These are phyloP conservation scores for Cheilosia variabilis DNA, from an alignment of 2,888 invertebrate species.

Conservation along the genomic window DNA sequence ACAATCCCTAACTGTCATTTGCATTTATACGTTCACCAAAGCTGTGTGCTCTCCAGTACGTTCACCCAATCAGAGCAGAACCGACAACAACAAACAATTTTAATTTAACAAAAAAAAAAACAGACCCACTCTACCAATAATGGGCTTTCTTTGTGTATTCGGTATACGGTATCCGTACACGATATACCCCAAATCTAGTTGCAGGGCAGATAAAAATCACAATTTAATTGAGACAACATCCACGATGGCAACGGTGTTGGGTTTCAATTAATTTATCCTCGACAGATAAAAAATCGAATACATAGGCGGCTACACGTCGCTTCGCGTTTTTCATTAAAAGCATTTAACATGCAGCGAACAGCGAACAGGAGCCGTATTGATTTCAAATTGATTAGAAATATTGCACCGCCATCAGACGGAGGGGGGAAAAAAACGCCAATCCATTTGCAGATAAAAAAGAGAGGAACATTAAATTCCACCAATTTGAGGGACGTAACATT, in stretches of 20 bases:
- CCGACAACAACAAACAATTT: not conserved
- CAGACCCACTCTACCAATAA: conserved; percentile 1
- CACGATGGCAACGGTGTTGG: conserved; percentile 19
- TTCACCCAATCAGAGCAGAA: not conserved
- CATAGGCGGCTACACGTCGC: not conserved
- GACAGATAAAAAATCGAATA: conserved; percentile 2
- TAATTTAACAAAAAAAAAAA: not conserved
- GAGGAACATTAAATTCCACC: not conserved
- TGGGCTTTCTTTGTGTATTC: conserved; percentile 17
- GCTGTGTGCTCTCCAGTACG: not conserved
- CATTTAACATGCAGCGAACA: conserved; percentile 31
- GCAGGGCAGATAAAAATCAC: conserved; percentile 9
- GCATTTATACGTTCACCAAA: not conserved
- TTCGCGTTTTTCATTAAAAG: conserved; percentile 22
- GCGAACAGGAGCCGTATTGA: not conserved
- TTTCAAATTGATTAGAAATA: conserved; percentile 48
- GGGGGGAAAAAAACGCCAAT: not conserved
- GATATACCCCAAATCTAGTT: not conserved
- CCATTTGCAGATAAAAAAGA: not conserved
- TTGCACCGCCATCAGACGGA: not conserved
- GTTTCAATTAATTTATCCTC: conserved; percentile 32
- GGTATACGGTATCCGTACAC: no score
- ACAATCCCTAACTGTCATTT: not conserved
- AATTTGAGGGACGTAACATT: not conserved
- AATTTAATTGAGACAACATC: conserved; percentile 46